Evolutionary conservation across 2,113 vertebrate species (phyloP).

Genomic region (Zapus hudsonius): DNA sequence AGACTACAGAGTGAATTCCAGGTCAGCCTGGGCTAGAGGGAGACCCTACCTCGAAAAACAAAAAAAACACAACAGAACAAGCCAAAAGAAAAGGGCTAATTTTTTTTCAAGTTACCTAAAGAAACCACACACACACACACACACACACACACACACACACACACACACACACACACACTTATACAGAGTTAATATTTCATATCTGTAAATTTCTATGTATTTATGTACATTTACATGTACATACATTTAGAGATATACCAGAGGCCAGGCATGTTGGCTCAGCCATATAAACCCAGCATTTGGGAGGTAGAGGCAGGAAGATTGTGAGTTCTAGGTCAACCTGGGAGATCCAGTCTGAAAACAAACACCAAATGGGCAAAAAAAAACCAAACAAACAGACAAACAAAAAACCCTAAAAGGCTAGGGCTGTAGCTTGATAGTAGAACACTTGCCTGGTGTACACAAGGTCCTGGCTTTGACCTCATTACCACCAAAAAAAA

Average conservation of each 20-base stretch:
- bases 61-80: no score
- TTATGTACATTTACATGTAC: neutral
- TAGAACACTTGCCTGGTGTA: neutral
- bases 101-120: constrained; percentile 31
- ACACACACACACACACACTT: neutral
- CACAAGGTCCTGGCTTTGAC: neutral
- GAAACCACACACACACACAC: no score
- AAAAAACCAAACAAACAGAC: no score
- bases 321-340: neutral
- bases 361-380: neutral
- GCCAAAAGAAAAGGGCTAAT: constrained; percentile 7
- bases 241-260: neutral
- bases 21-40: no score
- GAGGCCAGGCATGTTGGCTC: neutral
- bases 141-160: neutral
- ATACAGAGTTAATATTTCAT: constrained; percentile 36
- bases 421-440: neutral
- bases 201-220: neutral
- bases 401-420: no score
- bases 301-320: neutral
- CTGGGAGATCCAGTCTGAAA: neutral
- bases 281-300: neutral
- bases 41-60: no score
- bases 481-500: neutral
- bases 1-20: no score